phyloP scores from a whole-genome alignment of 2,888 invertebrate species.

The Tiphia femorata region DNA sequence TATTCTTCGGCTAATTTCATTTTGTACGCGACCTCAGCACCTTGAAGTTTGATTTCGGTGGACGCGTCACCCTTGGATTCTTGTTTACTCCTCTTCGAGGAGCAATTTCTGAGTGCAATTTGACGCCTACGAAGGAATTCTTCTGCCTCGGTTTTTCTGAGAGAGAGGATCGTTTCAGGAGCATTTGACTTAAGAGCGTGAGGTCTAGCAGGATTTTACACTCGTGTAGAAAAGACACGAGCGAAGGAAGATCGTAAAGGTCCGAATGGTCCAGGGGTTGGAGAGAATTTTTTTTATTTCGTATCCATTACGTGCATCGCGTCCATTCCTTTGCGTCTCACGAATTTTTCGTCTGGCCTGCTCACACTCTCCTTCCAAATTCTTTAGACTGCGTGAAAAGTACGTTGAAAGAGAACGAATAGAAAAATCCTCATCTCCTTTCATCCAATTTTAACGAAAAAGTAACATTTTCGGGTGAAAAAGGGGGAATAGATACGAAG shows the following conservation, averaged over 20 bases:
- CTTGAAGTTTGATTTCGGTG: too few relatives aligned
- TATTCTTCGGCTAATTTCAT: too few relatives aligned
- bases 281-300: constrained; percentile 1
- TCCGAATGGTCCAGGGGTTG: not conserved
- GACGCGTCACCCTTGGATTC: too few relatives aligned
- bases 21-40: too few relatives aligned
- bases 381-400: constrained; percentile 12
- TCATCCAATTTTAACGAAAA: too few relatives aligned
- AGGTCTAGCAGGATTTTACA: constrained; percentile 34
- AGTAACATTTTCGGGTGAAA: too few relatives aligned
- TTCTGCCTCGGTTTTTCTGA: not conserved
- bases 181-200: constrained; percentile 28
- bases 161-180: constrained; percentile 17
- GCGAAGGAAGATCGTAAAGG: not conserved
- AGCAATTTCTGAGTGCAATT: too few relatives aligned
- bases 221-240: constrained; percentile 5
- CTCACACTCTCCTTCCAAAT: constrained; percentile 4
- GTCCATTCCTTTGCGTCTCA: not conserved
- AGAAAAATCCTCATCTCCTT: not conserved
- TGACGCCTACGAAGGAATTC: too few relatives aligned
- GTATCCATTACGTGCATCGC: not conserved
- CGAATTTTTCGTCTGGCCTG: not conserved
- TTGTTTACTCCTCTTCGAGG: too few relatives aligned
- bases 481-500: not conserved
- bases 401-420: not conserved